Conservation (phyloP, 2,888 invertebrate genomes). For the Idaea dimidiata region DNA sequence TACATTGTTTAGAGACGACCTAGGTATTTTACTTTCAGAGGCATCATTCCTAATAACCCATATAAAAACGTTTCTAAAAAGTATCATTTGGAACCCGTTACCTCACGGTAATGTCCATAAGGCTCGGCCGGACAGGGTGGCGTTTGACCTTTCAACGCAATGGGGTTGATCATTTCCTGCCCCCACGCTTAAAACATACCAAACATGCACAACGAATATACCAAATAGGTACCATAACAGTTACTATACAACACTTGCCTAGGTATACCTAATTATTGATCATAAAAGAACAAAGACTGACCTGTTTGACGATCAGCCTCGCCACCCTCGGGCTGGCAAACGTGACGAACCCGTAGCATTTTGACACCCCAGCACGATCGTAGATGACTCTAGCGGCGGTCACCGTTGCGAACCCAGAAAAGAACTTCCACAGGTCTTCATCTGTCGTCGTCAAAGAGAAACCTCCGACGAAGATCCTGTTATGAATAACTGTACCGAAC, state of each 20-base stretch:
- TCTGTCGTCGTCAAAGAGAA: conserved; percentile 96
- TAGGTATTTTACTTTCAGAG: background rate
- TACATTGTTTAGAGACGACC: background rate
- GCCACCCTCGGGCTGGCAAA: conserved; percentile 77
- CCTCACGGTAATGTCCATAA: background rate
- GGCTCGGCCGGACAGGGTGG: background rate
- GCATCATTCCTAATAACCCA: background rate
- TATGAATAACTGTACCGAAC: conserved; percentile 93
- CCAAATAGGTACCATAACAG: background rate
- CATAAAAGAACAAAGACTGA: conserved; percentile 37
- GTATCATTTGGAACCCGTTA: background rate
- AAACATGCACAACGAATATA: background rate
- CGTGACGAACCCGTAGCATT: conserved; percentile 94
- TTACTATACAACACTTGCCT: no score
- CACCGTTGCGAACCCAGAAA: conserved; percentile 93
- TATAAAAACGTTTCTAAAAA: background rate
- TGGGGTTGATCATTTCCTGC: conserved; percentile 4
- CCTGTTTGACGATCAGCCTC: conserved; percentile 76
- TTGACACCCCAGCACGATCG: conserved; percentile 96
- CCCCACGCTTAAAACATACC: background rate
- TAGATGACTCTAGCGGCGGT: conserved; percentile 97
- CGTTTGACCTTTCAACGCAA: conserved; percentile 3
- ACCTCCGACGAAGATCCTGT: conserved; percentile 97
- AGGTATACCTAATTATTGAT: conserved; percentile 16
- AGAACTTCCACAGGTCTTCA: conserved; percentile 93